phyloP scores from a whole-genome alignment of 1,140 invertebrate species.

The Drosophila serrata region DNA sequence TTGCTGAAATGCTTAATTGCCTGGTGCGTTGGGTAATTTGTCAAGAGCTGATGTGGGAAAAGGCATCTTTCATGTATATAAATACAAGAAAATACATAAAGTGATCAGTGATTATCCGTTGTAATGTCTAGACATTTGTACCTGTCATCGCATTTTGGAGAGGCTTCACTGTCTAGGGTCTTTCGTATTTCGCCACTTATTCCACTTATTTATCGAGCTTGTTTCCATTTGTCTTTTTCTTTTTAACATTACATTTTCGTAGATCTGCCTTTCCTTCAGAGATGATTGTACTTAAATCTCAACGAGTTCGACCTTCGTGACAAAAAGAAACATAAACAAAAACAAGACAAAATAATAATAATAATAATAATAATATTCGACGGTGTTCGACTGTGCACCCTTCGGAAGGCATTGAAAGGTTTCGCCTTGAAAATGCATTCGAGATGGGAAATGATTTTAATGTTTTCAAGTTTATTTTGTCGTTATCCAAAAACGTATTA shows the following conservation, averaged over 20 bases:
- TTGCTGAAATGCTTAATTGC: slow-evolving; percentile 25
- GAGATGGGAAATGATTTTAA: slow-evolving; percentile 46
- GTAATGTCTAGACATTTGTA: slow-evolving; percentile 36
- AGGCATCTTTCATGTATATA: slow-evolving; percentile 3
- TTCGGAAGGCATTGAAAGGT: slow-evolving; percentile 52
- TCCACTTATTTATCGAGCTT: slow-evolving; percentile 61
- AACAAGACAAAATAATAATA: not conserved
- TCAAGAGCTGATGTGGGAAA: slow-evolving; percentile 17
- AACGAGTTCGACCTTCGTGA: slow-evolving; percentile 40
- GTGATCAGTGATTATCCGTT: slow-evolving; percentile 16
- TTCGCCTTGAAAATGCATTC: slow-evolving; percentile 52
- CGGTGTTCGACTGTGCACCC: slow-evolving; percentile 27
- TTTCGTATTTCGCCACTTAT: slow-evolving; percentile 12
- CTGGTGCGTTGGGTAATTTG: slow-evolving; percentile 25
- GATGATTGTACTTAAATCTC: slow-evolving; percentile 33
- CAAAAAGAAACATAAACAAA: not conserved
- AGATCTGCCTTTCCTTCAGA: slow-evolving; percentile 2
- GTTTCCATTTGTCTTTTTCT: slow-evolving; percentile 30
- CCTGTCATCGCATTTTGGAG: slow-evolving; percentile 5
- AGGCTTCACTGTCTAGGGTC: not conserved
- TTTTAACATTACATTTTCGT: slow-evolving; percentile 27
- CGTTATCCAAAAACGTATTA: slow-evolving; percentile 17
- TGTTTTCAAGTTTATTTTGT: slow-evolving; percentile 14
- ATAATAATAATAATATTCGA: slow-evolving; percentile 16
- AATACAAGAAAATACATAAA: not conserved